phyloP scores from a whole-genome alignment of 2,113 vertebrate species.

The Dolichotis patagonum region DNA sequence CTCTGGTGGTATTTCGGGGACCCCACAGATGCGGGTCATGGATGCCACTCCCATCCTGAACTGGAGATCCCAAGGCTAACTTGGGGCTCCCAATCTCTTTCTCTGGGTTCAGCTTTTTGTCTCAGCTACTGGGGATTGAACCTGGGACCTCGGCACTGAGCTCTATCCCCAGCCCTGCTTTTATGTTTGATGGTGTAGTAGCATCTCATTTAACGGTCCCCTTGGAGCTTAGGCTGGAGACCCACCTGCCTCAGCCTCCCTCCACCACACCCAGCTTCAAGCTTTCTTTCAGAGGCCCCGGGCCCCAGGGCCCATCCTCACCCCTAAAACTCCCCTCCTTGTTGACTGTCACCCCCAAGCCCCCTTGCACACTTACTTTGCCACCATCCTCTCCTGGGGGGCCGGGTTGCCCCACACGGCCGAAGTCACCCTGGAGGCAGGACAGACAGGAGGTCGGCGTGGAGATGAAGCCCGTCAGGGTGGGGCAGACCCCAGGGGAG shows the following conservation, averaged over 20 bases:
- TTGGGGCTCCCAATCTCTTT: not conserved
- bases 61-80: not conserved
- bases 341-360: not conserved
- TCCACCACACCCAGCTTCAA: not conserved
- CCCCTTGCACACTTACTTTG: constrained; percentile 86
- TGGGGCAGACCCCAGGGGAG: not conserved
- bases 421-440: constrained; percentile 90
- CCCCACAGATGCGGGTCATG: rapidly evolving
- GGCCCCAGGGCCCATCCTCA: not conserved
- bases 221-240: not conserved
- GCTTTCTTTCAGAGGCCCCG: not conserved
- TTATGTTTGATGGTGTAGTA: no score
- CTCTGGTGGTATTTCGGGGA: not conserved
- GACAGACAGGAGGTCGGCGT: not conserved
- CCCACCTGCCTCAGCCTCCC: not conserved
- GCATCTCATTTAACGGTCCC: not conserved
- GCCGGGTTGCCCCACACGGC: constrained; percentile 89
- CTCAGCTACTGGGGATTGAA: not conserved
- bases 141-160: not conserved
- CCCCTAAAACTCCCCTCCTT: not conserved
- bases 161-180: no score
- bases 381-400: constrained; percentile 89
- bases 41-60: no score
- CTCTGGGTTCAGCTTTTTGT: not conserved
- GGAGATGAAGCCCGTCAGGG: not conserved